phyloP scores from a whole-genome alignment of 2,113 vertebrate species.

The Sclerurus mexicanus region DNA sequence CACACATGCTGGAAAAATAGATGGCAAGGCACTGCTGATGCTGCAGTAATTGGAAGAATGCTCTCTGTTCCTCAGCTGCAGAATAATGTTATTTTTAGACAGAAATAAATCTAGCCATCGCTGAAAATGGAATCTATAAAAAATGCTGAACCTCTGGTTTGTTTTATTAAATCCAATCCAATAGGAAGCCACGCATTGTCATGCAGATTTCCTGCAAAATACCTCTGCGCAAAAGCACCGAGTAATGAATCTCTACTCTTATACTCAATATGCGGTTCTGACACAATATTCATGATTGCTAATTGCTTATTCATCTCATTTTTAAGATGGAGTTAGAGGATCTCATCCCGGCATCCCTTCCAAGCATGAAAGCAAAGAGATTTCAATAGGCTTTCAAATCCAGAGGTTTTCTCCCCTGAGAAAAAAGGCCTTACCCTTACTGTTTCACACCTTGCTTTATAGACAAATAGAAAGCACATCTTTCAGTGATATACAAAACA shows the following conservation, averaged over 20 bases:
- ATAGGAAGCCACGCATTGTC: constrained; percentile 2
- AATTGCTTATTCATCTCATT: constrained; percentile 55
- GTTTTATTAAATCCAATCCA: constrained; percentile 35
- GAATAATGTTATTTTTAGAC: constrained; percentile 31
- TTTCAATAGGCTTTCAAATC: neutral
- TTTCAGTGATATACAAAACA: neutral
- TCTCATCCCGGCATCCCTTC: neutral
- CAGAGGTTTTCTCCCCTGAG: neutral
- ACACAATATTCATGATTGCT: constrained; percentile 28
- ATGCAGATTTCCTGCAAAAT: constrained; percentile 49
- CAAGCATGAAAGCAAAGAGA: neutral
- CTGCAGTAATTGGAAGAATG: neutral
- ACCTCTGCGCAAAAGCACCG: neutral
- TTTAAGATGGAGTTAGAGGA: neutral
- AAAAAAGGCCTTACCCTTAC: neutral
- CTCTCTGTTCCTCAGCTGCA: neutral
- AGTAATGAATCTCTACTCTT: constrained; percentile 34
- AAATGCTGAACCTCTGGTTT: constrained; percentile 19
- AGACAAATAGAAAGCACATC: neutral
- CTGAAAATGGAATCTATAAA: neutral
- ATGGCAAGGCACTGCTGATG: constrained; percentile 1
- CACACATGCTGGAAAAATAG: neutral
- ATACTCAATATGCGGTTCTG: neutral
- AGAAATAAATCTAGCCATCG: constrained; percentile 2
- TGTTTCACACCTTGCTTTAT: neutral